phyloP scores from a whole-genome alignment of 2,888 invertebrate genomes.

The Agrochola macilenta region DNA sequence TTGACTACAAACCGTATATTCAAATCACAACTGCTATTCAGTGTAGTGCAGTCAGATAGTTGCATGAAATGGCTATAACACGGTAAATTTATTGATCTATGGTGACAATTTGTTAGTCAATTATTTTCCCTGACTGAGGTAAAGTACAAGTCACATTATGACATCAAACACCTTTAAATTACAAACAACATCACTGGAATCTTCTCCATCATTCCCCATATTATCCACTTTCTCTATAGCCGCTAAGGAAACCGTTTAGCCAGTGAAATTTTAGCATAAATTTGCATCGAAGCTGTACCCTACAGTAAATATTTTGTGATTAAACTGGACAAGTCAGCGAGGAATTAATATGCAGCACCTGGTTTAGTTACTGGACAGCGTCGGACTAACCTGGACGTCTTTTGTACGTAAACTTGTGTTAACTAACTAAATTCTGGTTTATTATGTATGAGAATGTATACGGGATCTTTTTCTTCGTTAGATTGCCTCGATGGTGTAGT shows the following conservation, averaged over 20 bases:
- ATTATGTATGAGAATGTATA: background rate
- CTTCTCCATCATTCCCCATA: background rate
- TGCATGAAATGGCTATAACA: background rate
- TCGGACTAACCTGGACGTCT: slow-evolving; percentile 6
- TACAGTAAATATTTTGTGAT: slow-evolving; percentile 69
- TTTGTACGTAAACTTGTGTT: slow-evolving; percentile 18
- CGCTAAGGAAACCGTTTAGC: slow-evolving; percentile 65
- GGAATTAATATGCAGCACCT: slow-evolving; percentile 61
- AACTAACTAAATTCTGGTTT: slow-evolving; percentile 2
- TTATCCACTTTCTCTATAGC: background rate
- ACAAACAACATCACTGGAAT: background rate
- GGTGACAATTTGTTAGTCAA: background rate
- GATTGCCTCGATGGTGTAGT: background rate
- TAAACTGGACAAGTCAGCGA: slow-evolving; percentile 51
- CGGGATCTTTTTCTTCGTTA: background rate
- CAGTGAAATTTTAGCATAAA: slow-evolving; percentile 71
- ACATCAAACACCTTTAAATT: background rate
- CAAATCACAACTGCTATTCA: background rate
- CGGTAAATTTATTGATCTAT: background rate
- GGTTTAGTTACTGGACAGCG: slow-evolving; percentile 19
- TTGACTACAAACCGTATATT: background rate
- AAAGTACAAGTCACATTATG: background rate
- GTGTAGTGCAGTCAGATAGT: background rate
- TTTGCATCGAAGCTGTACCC: slow-evolving; percentile 68
- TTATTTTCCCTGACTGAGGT: no score